Conservation (phyloP, 2,797 vertebrate species). For the Schizopygopsis malacanthus region DNA sequence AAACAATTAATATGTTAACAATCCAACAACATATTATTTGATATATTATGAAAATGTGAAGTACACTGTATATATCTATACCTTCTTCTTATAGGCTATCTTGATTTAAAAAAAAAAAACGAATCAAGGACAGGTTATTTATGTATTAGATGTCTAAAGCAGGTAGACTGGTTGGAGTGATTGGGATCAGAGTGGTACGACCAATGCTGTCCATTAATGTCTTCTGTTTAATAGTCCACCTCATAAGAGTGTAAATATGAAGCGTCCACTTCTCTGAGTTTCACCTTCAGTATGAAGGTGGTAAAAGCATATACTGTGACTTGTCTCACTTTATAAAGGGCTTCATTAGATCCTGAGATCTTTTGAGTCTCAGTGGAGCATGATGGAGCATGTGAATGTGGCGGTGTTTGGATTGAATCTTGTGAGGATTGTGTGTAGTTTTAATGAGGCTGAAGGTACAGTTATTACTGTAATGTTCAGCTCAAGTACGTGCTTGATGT, state of each 20-base stretch:
- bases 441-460: not conserved
- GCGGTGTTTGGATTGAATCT: not conserved
- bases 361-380: not conserved
- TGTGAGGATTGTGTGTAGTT: slow-evolving; percentile 21
- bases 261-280: not conserved
- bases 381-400: not conserved
- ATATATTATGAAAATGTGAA: not conserved
- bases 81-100: too few species aligned
- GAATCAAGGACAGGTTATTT: not conserved
- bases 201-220: not conserved
- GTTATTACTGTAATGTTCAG: not conserved
- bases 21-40: not conserved
- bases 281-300: not conserved
- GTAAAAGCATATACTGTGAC: not conserved
- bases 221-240: not conserved
- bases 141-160: not conserved
- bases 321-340: not conserved
- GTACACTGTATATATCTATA: too few species aligned
- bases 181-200: slow-evolving; percentile 1
- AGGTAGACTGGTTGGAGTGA: not conserved
- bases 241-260: not conserved
- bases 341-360: not conserved
- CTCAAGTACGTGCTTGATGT: not conserved
- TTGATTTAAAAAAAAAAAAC: not conserved
- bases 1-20: too few species aligned